Base-by-base conservation (phyloP, 2,113 vertebrate species). In the Thalassoma bifasciatum region DNA sequence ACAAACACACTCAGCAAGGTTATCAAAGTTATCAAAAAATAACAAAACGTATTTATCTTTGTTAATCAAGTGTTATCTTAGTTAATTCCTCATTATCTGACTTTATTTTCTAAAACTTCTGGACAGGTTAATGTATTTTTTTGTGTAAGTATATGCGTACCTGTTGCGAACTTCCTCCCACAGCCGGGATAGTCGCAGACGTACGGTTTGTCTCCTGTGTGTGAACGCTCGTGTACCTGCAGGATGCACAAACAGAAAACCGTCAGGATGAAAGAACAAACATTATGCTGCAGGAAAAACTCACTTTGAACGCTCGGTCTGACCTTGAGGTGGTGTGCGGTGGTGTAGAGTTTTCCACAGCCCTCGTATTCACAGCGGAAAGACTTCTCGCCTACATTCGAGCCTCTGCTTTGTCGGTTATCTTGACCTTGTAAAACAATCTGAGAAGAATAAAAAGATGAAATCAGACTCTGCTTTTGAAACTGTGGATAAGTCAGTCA, bases 81-180 rank as follows among this genome's bases (percentile, higher is more conserved):
- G n/a, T n/a, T n/a, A n/a, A n/a, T n/a, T n/a, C n/a, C n/a, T n/a
- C n/a, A n/a, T n/a, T n/a, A n/a, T n/a, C n/a, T n/a, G n/a, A n/a
- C n/a, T n/a, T n/a, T n/a, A n/a, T n/a, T n/a, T n/a, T n/a, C n/a
- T n/a, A n/a, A n/a, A n/a, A n/a, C n/a, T n/a, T n/a, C n/a, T n/a
- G n/a, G n/a, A n/a, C n/a, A n/a, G n/a, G n/a, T n/a, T n/a, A n/a
- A n/a, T n/a, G n/a, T n/a, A n/a, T n/a, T n/a, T n/a, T n/a, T n/a
- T n/a, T n/a, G n/a, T n/a, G n/a, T n/a, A n/a, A n/a, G n/a, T n/a
- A n/a, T n/a, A n/a, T n/a, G n/a, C n/a, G n/a, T n/a, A 99, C 98
- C 98, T 95, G 98, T 99, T 81, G 98, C 97, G 94, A 99, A 99
- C 73, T 97, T 98, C 93, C 99, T 99, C 49, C 96, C 96, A 86